Evolutionary conservation across 2,113 vertebrate species (phyloP).

Genomic region (Elachura formosa): DNA sequence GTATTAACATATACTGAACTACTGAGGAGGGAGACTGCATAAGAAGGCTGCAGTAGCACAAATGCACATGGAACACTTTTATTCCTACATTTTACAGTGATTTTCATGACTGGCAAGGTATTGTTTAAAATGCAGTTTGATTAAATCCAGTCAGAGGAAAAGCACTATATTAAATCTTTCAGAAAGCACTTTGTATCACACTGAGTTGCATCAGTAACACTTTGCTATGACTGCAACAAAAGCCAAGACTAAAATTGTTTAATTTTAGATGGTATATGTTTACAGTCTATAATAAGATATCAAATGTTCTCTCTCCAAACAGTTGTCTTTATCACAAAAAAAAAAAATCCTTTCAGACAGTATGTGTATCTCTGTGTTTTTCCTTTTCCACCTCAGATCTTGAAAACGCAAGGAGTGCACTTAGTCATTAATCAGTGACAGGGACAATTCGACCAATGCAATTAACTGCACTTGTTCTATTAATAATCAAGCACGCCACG

Average conservation of each 20-base stretch:
- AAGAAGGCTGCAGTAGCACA: neutral
- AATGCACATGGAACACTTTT: neutral
- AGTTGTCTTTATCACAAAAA: constrained; percentile 10
- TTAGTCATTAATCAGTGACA: constrained; percentile 39
- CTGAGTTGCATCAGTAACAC: neutral
- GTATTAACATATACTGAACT: neutral
- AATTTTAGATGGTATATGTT: constrained; percentile 25
- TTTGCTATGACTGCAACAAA: neutral
- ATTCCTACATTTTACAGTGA: neutral
- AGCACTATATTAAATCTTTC: constrained; percentile 5
- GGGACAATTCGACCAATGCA: constrained; percentile 15
- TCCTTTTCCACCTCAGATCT: neutral
- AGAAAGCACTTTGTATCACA: neutral
- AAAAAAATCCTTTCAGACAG: neutral
- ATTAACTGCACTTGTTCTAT: constrained; percentile 59
- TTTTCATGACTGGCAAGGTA: neutral
- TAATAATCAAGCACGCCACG: constrained; percentile 45
- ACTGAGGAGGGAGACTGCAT: neutral
- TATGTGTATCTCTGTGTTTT: neutral
- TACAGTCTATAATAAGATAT: constrained; percentile 17
- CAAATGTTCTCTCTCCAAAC: constrained; percentile 8
- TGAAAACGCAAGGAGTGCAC: neutral
- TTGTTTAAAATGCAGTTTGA: constrained; percentile 19
- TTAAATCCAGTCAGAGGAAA: neutral
- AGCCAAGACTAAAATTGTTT: constrained; percentile 13